These are phyloP conservation scores for Exephanes ischioxanthus DNA, from an alignment of 2,888 invertebrate species.

Conservation along the genomic window DNA sequence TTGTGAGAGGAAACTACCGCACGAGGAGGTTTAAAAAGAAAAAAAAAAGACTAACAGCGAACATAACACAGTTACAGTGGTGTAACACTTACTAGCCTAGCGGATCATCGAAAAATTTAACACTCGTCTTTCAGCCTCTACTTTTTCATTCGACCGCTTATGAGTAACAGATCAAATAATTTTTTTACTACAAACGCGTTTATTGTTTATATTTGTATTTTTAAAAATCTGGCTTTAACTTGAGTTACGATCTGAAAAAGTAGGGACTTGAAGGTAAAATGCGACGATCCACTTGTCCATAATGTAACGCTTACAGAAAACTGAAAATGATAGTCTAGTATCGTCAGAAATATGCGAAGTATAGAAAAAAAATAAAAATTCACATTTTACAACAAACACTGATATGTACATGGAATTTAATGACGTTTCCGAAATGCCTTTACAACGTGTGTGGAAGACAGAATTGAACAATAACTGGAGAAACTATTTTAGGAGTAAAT, in stretches of 20 bases:
- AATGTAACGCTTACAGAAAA: constrained; percentile 15
- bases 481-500: constrained; percentile 3
- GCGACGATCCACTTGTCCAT: background rate
- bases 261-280: background rate
- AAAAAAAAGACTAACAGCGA: background rate
- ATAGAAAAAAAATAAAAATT: constrained; percentile 4
- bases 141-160: background rate
- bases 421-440: background rate
- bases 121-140: background rate
- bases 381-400: background rate
- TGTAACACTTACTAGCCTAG: background rate
- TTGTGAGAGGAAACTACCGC: constrained; percentile 6
- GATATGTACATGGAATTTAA: background rate
- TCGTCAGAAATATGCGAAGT: constrained; percentile 15
- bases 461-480: background rate
- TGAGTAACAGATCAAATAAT: background rate
- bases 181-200: background rate
- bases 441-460: background rate
- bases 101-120: background rate
- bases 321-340: constrained; percentile 10
- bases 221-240: too few species aligned
- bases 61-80: constrained; percentile 20
- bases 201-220: background rate
- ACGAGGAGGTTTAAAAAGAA: constrained; percentile 23
- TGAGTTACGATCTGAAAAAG: background rate